Evolutionary conservation across 2,888 invertebrate species (phyloP).

Genomic region (Latrodectus elegans): DNA sequence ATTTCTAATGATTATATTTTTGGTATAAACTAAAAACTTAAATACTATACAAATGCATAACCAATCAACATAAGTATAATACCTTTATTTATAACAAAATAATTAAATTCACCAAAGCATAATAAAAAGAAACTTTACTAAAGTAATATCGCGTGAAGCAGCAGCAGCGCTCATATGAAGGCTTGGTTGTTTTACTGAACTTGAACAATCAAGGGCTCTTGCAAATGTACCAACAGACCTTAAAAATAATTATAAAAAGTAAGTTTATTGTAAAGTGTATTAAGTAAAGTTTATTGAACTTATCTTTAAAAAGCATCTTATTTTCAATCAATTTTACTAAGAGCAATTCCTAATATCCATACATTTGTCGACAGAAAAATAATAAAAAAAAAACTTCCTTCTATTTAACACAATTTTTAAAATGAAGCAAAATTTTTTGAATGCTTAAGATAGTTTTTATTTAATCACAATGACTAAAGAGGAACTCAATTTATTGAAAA

Average conservation of each 20-base stretch:
- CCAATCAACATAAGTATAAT: too few relatives aligned
- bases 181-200: slow-evolving; percentile 97
- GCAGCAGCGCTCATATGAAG: slow-evolving; percentile 99
- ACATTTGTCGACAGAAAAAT: not conserved
- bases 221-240: slow-evolving; percentile 99
- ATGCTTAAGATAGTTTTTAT: too few relatives aligned
- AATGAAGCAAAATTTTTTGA: too few relatives aligned
- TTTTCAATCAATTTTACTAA: too few relatives aligned
- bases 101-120: not conserved
- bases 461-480: too few relatives aligned
- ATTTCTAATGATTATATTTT: not conserved
- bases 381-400: not conserved
- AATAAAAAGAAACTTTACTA: slow-evolving; percentile 77
- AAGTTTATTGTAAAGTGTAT: too few relatives aligned
- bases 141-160: slow-evolving; percentile 97
- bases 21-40: not conserved
- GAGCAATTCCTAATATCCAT: not conserved
- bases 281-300: not conserved
- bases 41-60: not conserved
- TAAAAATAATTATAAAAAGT: not conserved
- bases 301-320: too few relatives aligned
- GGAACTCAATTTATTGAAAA: too few relatives aligned
- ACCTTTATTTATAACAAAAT: too few relatives aligned
- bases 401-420: not conserved
- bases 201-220: slow-evolving; percentile 97